These are phyloP conservation scores for Leucopternis melanops DNA, from an alignment of 2,113 vertebrate species.

Conservation along the genomic window DNA sequence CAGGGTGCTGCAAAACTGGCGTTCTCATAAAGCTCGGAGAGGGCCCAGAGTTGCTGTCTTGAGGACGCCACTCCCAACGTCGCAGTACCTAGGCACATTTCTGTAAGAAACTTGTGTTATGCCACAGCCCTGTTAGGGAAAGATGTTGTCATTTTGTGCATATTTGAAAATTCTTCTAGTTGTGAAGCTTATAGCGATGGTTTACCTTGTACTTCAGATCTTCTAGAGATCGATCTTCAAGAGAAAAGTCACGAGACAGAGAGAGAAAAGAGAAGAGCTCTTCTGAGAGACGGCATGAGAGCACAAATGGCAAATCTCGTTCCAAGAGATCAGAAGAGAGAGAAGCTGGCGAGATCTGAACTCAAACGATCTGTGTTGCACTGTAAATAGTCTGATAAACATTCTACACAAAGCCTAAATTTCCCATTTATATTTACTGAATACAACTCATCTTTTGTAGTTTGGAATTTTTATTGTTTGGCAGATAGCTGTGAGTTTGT, in stretches of 20 bases:
- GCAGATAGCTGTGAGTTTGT: conserved; percentile 71
- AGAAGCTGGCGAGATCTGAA: conserved; percentile 89
- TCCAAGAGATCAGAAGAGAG: conserved; percentile 84
- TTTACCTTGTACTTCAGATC: conserved; percentile 77
- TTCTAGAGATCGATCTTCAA: conserved; percentile 83
- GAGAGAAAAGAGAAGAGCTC: conserved; percentile 80
- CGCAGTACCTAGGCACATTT: neutral
- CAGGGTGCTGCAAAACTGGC: fast-evolving
- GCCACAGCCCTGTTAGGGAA: neutral
- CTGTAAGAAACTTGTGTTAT: neutral
- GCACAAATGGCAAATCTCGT: conserved; percentile 85
- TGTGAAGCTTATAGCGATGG: neutral
- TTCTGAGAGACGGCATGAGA: conserved; percentile 77
- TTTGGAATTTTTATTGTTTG: conserved; percentile 71
- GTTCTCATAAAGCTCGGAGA: fast-evolving
- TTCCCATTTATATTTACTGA: conserved; percentile 74
- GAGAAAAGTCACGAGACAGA: conserved; percentile 83
- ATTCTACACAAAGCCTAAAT: conserved; percentile 58
- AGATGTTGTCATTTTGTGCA: neutral
- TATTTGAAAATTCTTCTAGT: neutral
- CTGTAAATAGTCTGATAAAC: conserved; percentile 69
- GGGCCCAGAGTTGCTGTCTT: neutral
- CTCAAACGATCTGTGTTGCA: conserved; percentile 8
- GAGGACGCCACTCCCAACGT: fast-evolving
- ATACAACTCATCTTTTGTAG: conserved; percentile 75